Evolutionary conservation across 2,797 vertebrate species (phyloP), one percentile per base, ranked within the genome.

Genomic region (Aplochiton taeniatus): DNA sequence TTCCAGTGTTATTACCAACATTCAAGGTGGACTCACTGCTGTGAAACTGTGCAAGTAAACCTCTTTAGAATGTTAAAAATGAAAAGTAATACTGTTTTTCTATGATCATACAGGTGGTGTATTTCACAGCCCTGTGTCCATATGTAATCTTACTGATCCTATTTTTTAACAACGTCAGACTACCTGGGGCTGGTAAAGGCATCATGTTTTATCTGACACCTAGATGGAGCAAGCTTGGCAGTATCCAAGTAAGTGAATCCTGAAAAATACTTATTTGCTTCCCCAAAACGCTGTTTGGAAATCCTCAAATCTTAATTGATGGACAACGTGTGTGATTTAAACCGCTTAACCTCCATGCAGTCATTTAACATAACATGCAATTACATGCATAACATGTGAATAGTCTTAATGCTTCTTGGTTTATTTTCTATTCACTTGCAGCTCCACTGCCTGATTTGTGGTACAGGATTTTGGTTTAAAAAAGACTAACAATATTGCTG

Each of bases 91-190:
- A 20, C 9, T n/a, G 4, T 43, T 43, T 46, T 5, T 41, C 9
- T 20, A 20, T 4, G 8, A 12, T 9, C 41, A 17, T 55, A 16
- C 49, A 68, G 71, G 71, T 54, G 13, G 69, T 71, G 42, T 71
- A 71, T 16, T 66, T 77, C 47, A 73, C 74, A 16, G 66, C 70
- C 3, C 46, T 73, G 49, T 77, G 73, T 44, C 74, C 74, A 10
- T 77, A 77, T 45, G 2, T 66, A 8, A 63, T 77, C 20, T 50
- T 77, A 10, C 41, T 77, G 6, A 64, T 44, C 6, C 62, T 77
- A 4, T 19, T 77, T 17, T 43, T 73, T 46, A 73, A 69, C 55
- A 77, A 73, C 17, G 4, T 50, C 54, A 59, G 68, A 52, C 62
- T 76, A 12, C 74, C 74, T 4, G 74, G 74, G 7, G 70, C 74